Conservation (phyloP, 2,797 vertebrate species). For the Rhadinocentrus ornatus region DNA sequence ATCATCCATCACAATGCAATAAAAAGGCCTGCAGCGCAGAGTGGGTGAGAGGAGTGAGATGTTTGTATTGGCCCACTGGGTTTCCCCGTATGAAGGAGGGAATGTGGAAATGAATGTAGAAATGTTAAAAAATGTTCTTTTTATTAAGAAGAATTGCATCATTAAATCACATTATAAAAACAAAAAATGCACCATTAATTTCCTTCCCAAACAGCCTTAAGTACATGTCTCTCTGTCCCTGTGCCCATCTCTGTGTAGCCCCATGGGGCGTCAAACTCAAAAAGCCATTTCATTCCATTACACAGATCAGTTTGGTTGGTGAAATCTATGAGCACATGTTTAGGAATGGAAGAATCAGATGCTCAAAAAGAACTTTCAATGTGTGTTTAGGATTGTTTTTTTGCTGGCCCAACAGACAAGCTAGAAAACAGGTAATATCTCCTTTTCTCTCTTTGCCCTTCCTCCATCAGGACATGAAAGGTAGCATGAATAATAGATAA, state of each 20-base stretch:
- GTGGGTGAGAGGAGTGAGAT: constrained; percentile 79
- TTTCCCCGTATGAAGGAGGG: constrained; percentile 77
- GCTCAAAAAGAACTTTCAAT: constrained; percentile 89
- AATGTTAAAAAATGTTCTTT: constrained; percentile 90
- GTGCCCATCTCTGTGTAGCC: constrained; percentile 92
- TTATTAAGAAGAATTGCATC: constrained; percentile 99
- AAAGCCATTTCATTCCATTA: constrained; percentile 92
- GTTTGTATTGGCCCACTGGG: constrained; percentile 90
- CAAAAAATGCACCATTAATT: constrained; percentile 99
- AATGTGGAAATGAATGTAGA: constrained; percentile 79
- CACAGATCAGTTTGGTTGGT: constrained; percentile 89
- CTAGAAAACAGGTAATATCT: constrained; percentile 67
- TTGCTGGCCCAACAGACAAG: constrained; percentile 31
- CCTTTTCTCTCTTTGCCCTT: constrained; percentile 61
- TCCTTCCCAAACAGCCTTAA: constrained; percentile 94
- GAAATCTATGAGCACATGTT: constrained; percentile 87
- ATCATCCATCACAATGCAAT: constrained; percentile 82
- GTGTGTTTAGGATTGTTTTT: constrained; percentile 62
- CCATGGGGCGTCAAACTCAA: constrained; percentile 87
- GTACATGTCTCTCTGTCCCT: constrained; percentile 90
- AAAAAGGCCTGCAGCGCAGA: constrained; percentile 84
- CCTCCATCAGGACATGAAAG: constrained; percentile 68
- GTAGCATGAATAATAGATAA: constrained; percentile 79
- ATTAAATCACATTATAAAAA: constrained; percentile 99
- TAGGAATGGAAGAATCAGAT: constrained; percentile 83